Evolutionary conservation across 2,888 invertebrate species (phyloP), one percentile per base, ranked within the genome.

Genomic region (Leuctra nigra): DNA sequence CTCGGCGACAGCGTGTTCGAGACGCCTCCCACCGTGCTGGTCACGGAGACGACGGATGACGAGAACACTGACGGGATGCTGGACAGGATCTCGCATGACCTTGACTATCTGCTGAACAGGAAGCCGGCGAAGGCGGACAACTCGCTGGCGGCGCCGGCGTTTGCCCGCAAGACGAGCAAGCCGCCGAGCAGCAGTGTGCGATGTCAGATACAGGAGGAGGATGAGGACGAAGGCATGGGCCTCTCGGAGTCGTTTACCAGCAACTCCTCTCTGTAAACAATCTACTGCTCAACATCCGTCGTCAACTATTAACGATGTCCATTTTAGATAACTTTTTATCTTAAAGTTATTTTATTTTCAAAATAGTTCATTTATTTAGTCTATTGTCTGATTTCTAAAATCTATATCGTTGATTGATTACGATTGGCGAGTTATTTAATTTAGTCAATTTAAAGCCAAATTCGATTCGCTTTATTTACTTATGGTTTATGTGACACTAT

Each of bases 41-140:
- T 48, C 3, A 44, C 46, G 1, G 61, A 63, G 4, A 50, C 64
- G 6, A 59, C 59, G 4, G 38, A 59, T 2, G 59, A 62, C 48
- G 53, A 44, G 25, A 67, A 22, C 23, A 57, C 47, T 25, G 69
- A 69, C n/a, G 66, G 67, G 48, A 85, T 90, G 77, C 73, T 90
- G 52, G 84, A 87, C 73, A 82, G 87, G 68, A 91, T 91, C 66
- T 84, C 87, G 1, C 84, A 85, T 67, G 90, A 91, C 73, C 74
- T 91, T 64, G 87, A 90, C 72, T 90, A 88, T 73, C 74, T 91
- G 64, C 74, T 90, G 59, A 89, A 89, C 71, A 78, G 86, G 60
- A 80, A 77, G 59, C 75, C 36, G 48, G 39, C 22, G 20, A 58
- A 55, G 22, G 53, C 44, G 25, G 58, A 53, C 16, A 52, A 25